Base-by-base conservation (phyloP, 1,140 invertebrate genomes). In the Drosophila neocordata region DNA sequence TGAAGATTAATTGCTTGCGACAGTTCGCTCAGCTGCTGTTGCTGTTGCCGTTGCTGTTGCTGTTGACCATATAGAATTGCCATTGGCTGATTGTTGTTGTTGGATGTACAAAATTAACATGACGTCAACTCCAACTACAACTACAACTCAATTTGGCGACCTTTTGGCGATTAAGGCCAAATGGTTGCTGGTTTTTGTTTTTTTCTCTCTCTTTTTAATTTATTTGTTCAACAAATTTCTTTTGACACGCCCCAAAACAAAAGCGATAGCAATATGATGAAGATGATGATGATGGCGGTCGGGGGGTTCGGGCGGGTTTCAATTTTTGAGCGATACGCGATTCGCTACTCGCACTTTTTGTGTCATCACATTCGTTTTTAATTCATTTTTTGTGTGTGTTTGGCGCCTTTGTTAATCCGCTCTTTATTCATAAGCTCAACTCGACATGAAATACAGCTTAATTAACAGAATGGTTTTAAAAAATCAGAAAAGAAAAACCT, bases 1-100 rank as follows among this genome's bases (percentile, higher is more conserved):
- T 83, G 76, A 87, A 89, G 87, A 89, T 89, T 89, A 89, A 89
- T 89, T 89, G 85, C 87, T 89, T 76, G 85, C 78, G 85, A 89
- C 85, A 89, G 85, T 89, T 73, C 51, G 51, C 56, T 73, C 61
- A 73, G 70, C 55, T 69, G 34, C 58, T 48, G 15, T 65, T 35
- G 31, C 22, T 44, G 13, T 31, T 52, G 37, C 68, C 35, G 52
- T 35, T 8, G 31, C 64, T 38, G 38, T 31, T 31, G 71, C 69
- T 62, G 71, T 80, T 84, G 79, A 79, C 79, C 79, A 83, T 83
- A 79, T 73, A 84, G 18, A 83, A 83, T 83, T 69, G 79, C 65
- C 80, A 67, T 69, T 74, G 76, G 65, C 63, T 80, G 73, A 7
- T 62, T 62, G 41, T 6, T 31, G 24, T 51, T 61, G 15, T 37